Conservation (phyloP, 2,888 invertebrate genomes). For the Phanerotoma sp. region DNA sequence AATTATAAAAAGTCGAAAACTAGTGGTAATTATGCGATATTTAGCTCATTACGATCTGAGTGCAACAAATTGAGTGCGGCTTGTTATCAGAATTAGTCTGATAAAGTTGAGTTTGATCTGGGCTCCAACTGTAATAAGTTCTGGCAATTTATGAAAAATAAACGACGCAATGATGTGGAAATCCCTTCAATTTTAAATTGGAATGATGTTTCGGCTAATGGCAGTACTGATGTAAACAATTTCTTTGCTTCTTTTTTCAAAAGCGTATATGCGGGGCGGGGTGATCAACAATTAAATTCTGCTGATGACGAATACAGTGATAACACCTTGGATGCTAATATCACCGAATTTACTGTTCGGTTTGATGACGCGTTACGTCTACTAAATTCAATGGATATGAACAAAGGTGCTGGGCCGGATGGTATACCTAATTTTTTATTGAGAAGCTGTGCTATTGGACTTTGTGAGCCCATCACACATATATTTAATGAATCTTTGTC, state of each 20-base stretch:
- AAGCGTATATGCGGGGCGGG: background rate
- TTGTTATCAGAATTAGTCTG: background rate
- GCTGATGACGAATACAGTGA: background rate
- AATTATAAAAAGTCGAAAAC: background rate
- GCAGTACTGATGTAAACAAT: background rate
- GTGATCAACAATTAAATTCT: no score
- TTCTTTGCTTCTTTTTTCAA: background rate
- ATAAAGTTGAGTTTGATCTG: background rate
- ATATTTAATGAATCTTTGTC: conserved; percentile 17
- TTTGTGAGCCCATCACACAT: no score
- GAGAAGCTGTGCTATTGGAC: no score
- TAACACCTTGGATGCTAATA: background rate
- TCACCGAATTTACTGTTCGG: no score
- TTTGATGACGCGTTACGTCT: no score
- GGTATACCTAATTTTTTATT: conserved; percentile 21
- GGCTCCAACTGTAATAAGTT: no score
- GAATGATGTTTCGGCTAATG: background rate
- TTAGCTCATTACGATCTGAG: background rate
- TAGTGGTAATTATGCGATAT: background rate
- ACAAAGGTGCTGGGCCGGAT: conserved; percentile 22
- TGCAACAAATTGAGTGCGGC: background rate
- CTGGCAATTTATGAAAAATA: background rate
- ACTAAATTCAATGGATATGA: no score
- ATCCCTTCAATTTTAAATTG: background rate
- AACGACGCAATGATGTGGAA: background rate